Evolutionary conservation across 2,888 invertebrate genomes (phyloP), one percentile per base, ranked within the genome.

Genomic region (Xanthorhoe designata): DNA sequence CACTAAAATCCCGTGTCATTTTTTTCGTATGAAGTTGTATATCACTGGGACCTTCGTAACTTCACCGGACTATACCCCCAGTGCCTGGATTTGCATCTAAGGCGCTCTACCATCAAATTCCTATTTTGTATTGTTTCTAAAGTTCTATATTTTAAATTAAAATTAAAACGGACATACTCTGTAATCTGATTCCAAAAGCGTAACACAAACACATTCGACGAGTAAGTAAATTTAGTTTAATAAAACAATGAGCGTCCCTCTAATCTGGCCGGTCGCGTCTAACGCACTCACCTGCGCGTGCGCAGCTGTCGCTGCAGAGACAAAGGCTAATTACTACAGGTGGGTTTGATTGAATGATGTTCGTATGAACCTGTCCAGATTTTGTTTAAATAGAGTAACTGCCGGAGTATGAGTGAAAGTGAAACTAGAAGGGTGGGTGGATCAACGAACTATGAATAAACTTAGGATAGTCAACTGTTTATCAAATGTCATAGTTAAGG

Each of bases 261-360:
- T 49, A 63, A 57, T 57, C 63, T 47, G 57, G 57, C 9, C 51
- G 51, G n/a, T 15, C 62, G 24, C 24, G 38, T 35, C 47, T 32
- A 32, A 38, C 55, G 56, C 49, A 15, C 18, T 52, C 63, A 49
- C 57, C 63, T 57, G 63, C 63, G 63, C 63, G 45, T 4, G 57
- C 63, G 57, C 63, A 63, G 52, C 63, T 63, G 63, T 57, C 45
- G 42, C 42, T 4, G 32, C 62, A 52, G 35, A 49, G 49, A 58
- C 64, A 53, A 64, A 64, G 52, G 58, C 52, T 64, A 54, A 64
- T 64, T 53, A 58, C 58, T 54, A 54, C 64, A 64, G 64, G 55
- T 64, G 63, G 54, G 49, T 56, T 32, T 45, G 52, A 38, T 59
- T 42, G 51, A 59, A 51, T 50, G 50, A n/a, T 59, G 59, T 13